Conservation (phyloP, 1,140 invertebrate species). For the Drosophila aff. region DNA sequence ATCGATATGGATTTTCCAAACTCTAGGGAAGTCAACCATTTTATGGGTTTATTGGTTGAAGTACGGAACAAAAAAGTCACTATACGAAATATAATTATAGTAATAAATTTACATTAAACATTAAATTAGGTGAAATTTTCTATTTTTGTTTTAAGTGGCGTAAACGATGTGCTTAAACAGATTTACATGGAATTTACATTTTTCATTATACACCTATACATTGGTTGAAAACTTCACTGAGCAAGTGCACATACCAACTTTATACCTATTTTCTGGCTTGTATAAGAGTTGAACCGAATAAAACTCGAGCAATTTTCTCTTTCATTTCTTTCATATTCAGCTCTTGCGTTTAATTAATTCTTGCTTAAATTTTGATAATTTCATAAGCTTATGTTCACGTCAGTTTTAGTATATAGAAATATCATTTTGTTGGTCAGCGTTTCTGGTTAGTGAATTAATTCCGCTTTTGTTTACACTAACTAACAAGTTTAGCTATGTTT, state of each 20-base stretch:
- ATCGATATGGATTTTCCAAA: no score
- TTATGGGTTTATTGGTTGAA: no score
- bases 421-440: not conserved
- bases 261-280: constrained; percentile 1
- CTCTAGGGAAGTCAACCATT: no score
- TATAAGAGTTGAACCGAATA: not conserved
- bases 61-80: no score
- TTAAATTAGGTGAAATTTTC: no score
- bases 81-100: no score
- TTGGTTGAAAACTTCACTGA: not conserved
- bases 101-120: no score
- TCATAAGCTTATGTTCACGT: not conserved
- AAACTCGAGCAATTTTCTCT: not conserved
- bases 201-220: not conserved
- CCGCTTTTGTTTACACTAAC: no score
- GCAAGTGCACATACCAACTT: not conserved
- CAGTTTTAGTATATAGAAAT: no score
- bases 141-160: no score
- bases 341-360: not conserved
- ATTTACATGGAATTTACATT: not conserved
- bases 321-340: constrained; percentile 1
- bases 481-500: no score
- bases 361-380: not conserved
- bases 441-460: not conserved
- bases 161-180: no score